These are phyloP conservation scores for Pangasius mekongensis DNA, from an alignment of 2,797 vertebrate species.

Conservation along the genomic window DNA sequence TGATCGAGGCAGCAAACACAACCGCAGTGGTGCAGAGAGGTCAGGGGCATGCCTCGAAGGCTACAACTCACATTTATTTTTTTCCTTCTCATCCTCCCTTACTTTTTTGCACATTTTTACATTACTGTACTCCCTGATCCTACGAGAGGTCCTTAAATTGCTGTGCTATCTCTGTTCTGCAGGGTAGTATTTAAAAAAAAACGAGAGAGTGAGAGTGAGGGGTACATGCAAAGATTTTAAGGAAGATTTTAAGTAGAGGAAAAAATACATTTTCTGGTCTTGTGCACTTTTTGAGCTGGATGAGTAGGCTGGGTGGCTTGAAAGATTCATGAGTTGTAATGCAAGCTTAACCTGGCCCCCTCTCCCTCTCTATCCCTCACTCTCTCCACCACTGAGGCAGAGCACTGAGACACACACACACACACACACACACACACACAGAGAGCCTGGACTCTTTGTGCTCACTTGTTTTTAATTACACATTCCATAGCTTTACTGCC, in stretches of 20 bases:
- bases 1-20: conserved; percentile 66
- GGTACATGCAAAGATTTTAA: conserved; percentile 29
- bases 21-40: conserved; percentile 65
- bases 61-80: conserved; percentile 51
- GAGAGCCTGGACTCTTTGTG: conserved; percentile 48
- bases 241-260: conserved; percentile 43
- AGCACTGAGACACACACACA: conserved; percentile 48
- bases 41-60: conserved; percentile 69
- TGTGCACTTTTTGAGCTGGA: conserved; percentile 55
- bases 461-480: conserved; percentile 62
- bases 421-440: conserved; percentile 44
- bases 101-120: conserved; percentile 46
- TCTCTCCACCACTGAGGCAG: conserved; percentile 29
- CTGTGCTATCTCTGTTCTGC: conserved; percentile 49
- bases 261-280: conserved; percentile 52
- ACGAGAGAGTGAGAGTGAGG: background rate
- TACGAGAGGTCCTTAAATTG: conserved; percentile 57
- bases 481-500: conserved; percentile 57
- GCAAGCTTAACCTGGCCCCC: conserved; percentile 60
- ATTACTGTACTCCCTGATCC: conserved; percentile 55
- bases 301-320: conserved; percentile 55
- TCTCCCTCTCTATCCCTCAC: conserved; percentile 29
- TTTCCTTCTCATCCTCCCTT: conserved; percentile 59
- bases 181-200: conserved; percentile 33
- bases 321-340: conserved; percentile 63